Conservation (phyloP, 2,888 invertebrate genomes). For the Parasteatoda lunata region DNA sequence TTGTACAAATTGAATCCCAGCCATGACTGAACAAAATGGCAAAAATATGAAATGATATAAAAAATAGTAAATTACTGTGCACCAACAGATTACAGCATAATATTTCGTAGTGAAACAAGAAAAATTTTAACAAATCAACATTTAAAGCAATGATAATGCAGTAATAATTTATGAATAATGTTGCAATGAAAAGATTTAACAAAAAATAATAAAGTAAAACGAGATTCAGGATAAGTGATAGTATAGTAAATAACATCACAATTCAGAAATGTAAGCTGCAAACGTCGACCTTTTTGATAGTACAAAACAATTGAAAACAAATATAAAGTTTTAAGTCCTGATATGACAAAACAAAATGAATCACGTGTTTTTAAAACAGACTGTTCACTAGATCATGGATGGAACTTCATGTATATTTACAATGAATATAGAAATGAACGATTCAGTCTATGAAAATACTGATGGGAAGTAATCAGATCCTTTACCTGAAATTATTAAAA, state of each 20-base stretch:
- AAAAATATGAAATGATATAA: no score
- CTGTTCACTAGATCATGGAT: slow-evolving; percentile 39
- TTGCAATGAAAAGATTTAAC: not conserved
- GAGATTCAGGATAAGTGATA: not conserved
- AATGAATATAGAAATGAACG: slow-evolving; percentile 27
- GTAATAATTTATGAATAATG: not conserved
- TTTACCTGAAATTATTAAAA: slow-evolving; percentile 28
- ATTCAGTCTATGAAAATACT: slow-evolving; percentile 52
- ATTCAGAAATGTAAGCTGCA: not conserved
- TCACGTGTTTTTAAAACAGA: slow-evolving; percentile 25
- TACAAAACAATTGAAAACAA: not conserved
- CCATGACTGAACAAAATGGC: no score
- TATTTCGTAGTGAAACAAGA: no score
- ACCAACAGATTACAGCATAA: no score
- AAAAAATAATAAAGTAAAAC: not conserved
- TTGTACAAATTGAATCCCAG: no score
- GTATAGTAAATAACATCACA: not conserved
- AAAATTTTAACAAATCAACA: no score
- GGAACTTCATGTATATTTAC: slow-evolving; percentile 43
- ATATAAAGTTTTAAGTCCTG: not conserved
- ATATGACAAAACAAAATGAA: slow-evolving; percentile 7
- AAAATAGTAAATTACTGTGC: no score
- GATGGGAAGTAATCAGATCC: slow-evolving; percentile 25
- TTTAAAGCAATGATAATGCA: not conserved
- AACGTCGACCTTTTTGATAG: not conserved